Evolutionary conservation across 2,113 vertebrate species (phyloP), one percentile per base, ranked within the genome.

Genomic region (Phrynocephalus versicolor): DNA sequence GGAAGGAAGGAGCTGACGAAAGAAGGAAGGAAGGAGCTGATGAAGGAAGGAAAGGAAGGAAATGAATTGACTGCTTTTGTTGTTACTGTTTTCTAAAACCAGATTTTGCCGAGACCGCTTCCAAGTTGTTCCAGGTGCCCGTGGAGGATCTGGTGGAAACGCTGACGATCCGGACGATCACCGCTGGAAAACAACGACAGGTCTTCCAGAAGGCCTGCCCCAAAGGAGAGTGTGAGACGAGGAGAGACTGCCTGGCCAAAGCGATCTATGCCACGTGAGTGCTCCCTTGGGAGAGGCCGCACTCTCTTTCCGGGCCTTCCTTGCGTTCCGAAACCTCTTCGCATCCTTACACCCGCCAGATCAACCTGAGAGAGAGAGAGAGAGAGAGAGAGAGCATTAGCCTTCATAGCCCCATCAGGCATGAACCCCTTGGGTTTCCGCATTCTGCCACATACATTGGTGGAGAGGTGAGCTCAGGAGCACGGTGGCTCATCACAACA

Each of bases 161-260:
- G 2, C 76, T 99, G 21, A 93, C 67, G 27, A 96, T 99, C 65
- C 95, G 97, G 90, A 97, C 93, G 30, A 96, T 99, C 90, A 97
- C 93, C 65, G 98, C 98, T 0, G 99, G 99, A 25, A 98, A 91
- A 82, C 96, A 97, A 81, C 98, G 97, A 82, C 97, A 95, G 0
- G 91, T 97, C 73, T 95, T 99, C 86, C 94, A 91, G 79, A 99
- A 99, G 94, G 97, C 98, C 0, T 99, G 98, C 89, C 96, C 97
- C 76, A 97, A 87, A 89, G 89, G 95, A 0, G 98, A 99, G 88
- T 99, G 98, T 55, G 92, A 94, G 72, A 94, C 97, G 12, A 97
- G 98, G 88, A 97, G 98, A 85, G 98, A 99, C 96, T 99, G 98
- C 90, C 94, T 99, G 23, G 98, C 98, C 91, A 99, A 99, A 95